Base-by-base conservation (phyloP, 2,797 vertebrate genomes). In the Chelidonichthys spinosus region DNA sequence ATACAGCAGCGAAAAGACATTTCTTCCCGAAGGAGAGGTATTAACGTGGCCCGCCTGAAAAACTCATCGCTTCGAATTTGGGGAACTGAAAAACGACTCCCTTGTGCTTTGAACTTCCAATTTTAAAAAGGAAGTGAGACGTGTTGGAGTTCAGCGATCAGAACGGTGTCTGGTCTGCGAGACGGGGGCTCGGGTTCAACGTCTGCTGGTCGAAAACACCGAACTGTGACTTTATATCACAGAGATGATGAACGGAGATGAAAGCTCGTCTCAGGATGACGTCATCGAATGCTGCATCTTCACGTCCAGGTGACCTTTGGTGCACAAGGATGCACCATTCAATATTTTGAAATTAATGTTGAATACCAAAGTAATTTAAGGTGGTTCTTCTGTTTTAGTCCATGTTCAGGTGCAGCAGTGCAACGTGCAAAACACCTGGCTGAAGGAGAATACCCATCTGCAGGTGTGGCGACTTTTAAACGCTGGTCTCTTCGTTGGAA, bases 1-100 rank as follows among this genome's bases (percentile, higher is more conserved):
- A 87, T 79, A 69, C 69, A 82, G 79, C 50, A 74, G 78, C 52
- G 15, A 1, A 63, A 72, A 83, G 75, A 73, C 61, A 63, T 70
- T 53, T 75, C 78, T 80, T 86, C 78, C 74, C 50, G 2, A 37
- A 59, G 73, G 76, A 75, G 43, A 65, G 25, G 71, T 60, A 74
- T 76, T 55, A 73, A 55, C 68, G 65, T 50, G 63, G 36, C 47
- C 47, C 39, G 49, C 15, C 63, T 74, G 63, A 87, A 84, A 81
- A 77, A 74, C 15, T 66, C 56, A 74, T 76, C 68, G 56, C 47
- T 70, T 65, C 39, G 50, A 78, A 62, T 76, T n/a, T 25, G 25
- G 63, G n/a, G 32, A 78, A 76, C 17, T 17, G 42, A 76, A 61
- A 79, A 75, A 66, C 7, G 14, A 10, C 72, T 40, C 39, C 7